These are phyloP conservation scores for Sternotherus odoratus DNA, from an alignment of 2,797 vertebrate species.

Conservation along the genomic window DNA sequence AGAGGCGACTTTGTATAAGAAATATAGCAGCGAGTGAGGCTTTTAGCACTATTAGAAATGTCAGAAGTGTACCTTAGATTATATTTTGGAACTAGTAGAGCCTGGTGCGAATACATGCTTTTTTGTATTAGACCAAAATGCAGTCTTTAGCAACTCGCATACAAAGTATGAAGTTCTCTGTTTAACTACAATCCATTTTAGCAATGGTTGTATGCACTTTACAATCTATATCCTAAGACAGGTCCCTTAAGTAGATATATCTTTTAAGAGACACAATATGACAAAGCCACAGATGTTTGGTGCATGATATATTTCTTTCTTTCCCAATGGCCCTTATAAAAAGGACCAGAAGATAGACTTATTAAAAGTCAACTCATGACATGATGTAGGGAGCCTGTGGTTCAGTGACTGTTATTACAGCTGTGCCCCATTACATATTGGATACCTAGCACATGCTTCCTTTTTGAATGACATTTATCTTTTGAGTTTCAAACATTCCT, in stretches of 20 bases:
- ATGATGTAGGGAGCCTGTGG: slow-evolving; percentile 80
- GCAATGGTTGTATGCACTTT: slow-evolving; percentile 56
- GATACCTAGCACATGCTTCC: slow-evolving; percentile 81
- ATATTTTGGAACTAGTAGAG: neutral
- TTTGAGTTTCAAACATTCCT: slow-evolving; percentile 82
- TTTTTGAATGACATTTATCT: slow-evolving; percentile 84
- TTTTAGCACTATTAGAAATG: neutral
- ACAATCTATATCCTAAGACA: slow-evolving; percentile 50
- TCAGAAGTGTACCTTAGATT: slow-evolving; percentile 19
- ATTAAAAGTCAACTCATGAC: slow-evolving; percentile 83
- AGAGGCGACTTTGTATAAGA: neutral
- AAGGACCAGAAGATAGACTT: slow-evolving; percentile 77
- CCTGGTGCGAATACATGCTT: slow-evolving; percentile 15
- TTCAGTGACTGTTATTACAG: slow-evolving; percentile 85
- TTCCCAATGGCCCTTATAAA: slow-evolving; percentile 82
- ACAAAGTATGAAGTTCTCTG: slow-evolving; percentile 51
- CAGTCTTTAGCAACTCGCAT: slow-evolving; percentile 27
- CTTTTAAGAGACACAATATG: slow-evolving; percentile 66
- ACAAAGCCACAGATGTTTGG: slow-evolving; percentile 80
- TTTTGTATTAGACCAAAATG: slow-evolving; percentile 14
- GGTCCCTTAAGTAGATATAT: slow-evolving; percentile 73
- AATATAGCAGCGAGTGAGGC: neutral
- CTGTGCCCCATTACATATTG: slow-evolving; percentile 81
- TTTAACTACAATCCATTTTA: slow-evolving; percentile 71
- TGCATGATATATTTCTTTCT: slow-evolving; percentile 80